Evolutionary conservation across 2,113 vertebrate genomes (phyloP), one percentile per base, ranked within the genome.

Genomic region (Crotalus helleri): DNA sequence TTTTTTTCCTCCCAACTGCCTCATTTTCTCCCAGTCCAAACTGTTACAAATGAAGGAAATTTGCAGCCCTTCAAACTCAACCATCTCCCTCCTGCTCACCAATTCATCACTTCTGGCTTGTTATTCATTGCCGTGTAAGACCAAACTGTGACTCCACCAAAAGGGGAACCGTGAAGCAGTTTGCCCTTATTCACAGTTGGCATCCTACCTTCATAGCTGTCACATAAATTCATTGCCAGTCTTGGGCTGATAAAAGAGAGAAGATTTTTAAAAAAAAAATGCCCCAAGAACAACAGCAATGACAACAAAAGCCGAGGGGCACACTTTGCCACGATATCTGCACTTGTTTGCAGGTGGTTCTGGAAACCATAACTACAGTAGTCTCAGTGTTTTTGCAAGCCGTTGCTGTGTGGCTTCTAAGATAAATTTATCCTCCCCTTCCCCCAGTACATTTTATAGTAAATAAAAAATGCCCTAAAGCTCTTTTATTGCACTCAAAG

Each of bases 181-280:
- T 93, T 91, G 96, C 94, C 93, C 90, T 96, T 97, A 98, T 98
- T 98, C 97, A 98, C 95, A 92, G 95, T 96, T 97, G 98, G 98
- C 97, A 97, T 96, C 98, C 96, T 97, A 96, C 96, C 96, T 98
- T 97, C 98, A 98, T 98, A 98, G 98, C 97, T 98, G 98, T 98
- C 98, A 98, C 97, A 97, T 98, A 98, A 98, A 98, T 98, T 98
- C 96, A 97, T 96, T 96, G 95, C 95, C 0, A 0, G 93, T 91
- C 95, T 90, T 92, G 91, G 87, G 95, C 94, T 95, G 93, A 93
- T 94, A 97, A 97, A 95, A 93, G 94, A 93, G 93, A 96, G 95
- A 95, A 87, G 92, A 44, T 23, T 88, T 95, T 59, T 92, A 87
- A 95, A 95, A 87, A 95, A 95, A 92, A 93, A 92, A 61, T 44